A percentile compares a stretch with the other conserved stretches of the same genome.
These are phyloP conservation scores for Danio aesculapii DNA, from an alignment of 2,797 vertebrate genomes.

Conservation along the genomic window DNA sequence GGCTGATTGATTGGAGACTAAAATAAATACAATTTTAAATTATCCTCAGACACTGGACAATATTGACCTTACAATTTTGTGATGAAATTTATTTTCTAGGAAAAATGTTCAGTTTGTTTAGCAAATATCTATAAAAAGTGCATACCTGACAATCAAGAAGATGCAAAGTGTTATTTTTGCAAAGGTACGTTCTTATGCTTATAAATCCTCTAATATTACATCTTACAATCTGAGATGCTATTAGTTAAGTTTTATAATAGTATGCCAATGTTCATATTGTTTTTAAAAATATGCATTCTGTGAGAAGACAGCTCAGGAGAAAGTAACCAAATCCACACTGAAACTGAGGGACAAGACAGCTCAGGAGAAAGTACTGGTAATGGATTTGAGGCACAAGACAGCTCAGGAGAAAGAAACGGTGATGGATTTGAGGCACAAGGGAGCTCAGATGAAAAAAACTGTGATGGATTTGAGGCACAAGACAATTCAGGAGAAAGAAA, in stretches of 20 bases:
- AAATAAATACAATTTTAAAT: neutral
- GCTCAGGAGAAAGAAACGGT: neutral
- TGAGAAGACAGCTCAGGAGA: neutral
- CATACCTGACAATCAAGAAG: neutral
- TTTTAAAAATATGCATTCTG: neutral
- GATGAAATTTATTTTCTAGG: neutral
- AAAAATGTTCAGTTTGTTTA: conserved; percentile 7
- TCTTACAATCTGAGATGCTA: neutral
- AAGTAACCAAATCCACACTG: neutral
- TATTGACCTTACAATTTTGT: neutral
- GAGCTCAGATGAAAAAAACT: neutral
- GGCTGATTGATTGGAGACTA: neutral
- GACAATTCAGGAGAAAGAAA: too few relatives aligned
- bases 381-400: neutral
- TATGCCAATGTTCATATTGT: neutral
- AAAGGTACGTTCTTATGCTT: conserved; percentile 8
- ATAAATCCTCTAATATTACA: neutral
- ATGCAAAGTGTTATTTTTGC: conserved; percentile 17
- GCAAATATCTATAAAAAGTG: conserved; percentile 4
- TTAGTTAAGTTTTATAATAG: neutral
- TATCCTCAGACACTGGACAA: neutral
- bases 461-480: too few relatives aligned
- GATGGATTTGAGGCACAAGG: neutral
- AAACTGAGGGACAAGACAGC: neutral
- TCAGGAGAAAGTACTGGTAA: neutral